A percentile compares a stretch with the other conserved stretches of the same genome.
Evolutionary conservation across 2,113 vertebrate genomes (phyloP).

Genomic region (Oreocharis arfaki): DNA sequence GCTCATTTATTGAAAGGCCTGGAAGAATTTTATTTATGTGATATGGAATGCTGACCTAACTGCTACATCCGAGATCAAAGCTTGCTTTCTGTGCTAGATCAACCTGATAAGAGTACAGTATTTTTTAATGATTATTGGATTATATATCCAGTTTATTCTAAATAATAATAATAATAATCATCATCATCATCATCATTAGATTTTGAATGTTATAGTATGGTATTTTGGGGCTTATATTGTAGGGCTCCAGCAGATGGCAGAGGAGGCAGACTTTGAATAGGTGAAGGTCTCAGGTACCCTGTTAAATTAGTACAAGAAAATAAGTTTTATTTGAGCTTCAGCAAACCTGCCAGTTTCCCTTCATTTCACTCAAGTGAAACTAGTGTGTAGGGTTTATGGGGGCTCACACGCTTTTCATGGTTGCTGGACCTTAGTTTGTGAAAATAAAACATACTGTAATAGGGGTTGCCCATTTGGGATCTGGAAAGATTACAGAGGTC

Average conservation of each 20-base stretch:
- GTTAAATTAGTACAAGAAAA: constrained; percentile 10
- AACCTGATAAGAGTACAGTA: neutral
- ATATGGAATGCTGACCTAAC: neutral
- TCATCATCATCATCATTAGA: neutral
- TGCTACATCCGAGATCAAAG: neutral
- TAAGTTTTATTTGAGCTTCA: neutral
- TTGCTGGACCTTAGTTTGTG: neutral
- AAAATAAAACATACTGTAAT: neutral
- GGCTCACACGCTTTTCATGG: neutral
- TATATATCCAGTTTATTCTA: neutral
- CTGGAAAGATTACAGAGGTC: constrained; percentile 3
- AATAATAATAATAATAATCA: neutral
- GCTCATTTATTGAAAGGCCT: neutral
- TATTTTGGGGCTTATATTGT: neutral
- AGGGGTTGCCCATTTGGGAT: neutral
- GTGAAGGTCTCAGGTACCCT: neutral
- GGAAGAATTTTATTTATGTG: neutral
- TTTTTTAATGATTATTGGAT: neutral
- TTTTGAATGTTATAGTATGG: neutral
- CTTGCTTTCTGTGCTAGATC: neutral
- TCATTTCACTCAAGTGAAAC: constrained; percentile 11
- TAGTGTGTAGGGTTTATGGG: neutral
- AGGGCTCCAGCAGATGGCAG: constrained; percentile 60
- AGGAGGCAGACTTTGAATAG: constrained; percentile 23
- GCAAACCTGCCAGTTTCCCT: neutral